Evolutionary conservation across 2,113 vertebrate species (phyloP), one percentile per base, ranked within the genome.

Genomic region (Larimichthys crocea): DNA sequence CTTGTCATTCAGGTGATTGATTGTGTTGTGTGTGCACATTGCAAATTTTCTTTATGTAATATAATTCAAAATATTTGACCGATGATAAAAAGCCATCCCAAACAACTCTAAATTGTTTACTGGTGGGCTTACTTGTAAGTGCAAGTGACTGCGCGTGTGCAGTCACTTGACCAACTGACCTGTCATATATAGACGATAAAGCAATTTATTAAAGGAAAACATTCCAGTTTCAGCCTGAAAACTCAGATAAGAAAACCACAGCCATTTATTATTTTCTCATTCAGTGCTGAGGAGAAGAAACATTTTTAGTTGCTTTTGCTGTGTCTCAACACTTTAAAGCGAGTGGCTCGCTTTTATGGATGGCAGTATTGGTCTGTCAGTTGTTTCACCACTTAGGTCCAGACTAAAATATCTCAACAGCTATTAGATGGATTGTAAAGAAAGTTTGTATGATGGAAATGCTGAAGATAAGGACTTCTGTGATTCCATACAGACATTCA

Each of bases 171-270:
- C 56, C 4, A 11, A 63, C 50, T 74, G 42, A 86, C 79, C 78
- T 66, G 67, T 78, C 81, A 71, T 72, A 63, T 81, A 15, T 22
- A 11, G 46, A 63, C 61, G 66, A 84, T 82, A 75, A 74, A 57
- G 50, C 74, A 10, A 59, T 82, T 72, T 85, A 74, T 77, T 84
- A 60, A 79, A 76, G 68, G 50, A 74, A 77, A 82, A 84, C 48
- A 19, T 81, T 88, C 35, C 74, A 31, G 49, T 78, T 82, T 64
- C 4, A 10, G 61, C 46, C 35, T 62, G 76, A 74, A 72, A 72
- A 50, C 50, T 73, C 24, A 74, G 68, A 87, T 78, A 85, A 75
- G 63, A 85, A 61, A 67, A 79, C 42, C 59, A 56, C 22, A 65
- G 42, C 50, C 16, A 55, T 84, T 74, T 56, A 53, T 82, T 50